phyloP scores from a whole-genome alignment of 37 sponge, comb jelly and placozoan species.

The Beroe ovata region DNA sequence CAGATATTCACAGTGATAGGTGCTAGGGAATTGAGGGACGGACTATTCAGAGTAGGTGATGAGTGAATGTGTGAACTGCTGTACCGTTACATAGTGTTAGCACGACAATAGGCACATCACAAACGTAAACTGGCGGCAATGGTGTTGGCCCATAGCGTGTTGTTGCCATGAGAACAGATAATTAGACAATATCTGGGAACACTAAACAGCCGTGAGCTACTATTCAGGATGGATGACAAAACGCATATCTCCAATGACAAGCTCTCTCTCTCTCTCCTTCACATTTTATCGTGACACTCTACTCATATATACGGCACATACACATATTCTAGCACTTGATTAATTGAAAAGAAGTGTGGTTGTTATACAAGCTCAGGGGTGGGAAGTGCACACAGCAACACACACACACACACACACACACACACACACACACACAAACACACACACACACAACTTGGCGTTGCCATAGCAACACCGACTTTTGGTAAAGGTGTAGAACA shows the following conservation, averaged over 20 bases:
- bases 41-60: too few species aligned
- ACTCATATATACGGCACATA: too few species aligned
- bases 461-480: too few species aligned
- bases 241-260: background rate
- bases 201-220: background rate
- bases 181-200: background rate
- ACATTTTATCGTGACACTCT: background rate
- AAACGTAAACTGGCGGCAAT: background rate
- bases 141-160: background rate
- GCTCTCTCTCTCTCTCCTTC: constrained; percentile 11
- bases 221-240: background rate
- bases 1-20: too few species aligned
- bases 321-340: background rate
- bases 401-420: too few species aligned
- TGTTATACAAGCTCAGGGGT: background rate
- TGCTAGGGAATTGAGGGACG: too few species aligned
- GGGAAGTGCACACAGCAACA: background rate
- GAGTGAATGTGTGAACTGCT: too few species aligned
- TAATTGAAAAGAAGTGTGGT: background rate
- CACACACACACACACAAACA: too few species aligned
- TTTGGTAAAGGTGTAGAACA: too few species aligned
- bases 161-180: background rate
- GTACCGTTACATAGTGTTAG: too few species aligned
- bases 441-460: too few species aligned
- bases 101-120: background rate